Evolutionary conservation across 1,140 invertebrate species (phyloP), one percentile per base, ranked within the genome.

Genomic region (Trichogramma pretiosum): DNA sequence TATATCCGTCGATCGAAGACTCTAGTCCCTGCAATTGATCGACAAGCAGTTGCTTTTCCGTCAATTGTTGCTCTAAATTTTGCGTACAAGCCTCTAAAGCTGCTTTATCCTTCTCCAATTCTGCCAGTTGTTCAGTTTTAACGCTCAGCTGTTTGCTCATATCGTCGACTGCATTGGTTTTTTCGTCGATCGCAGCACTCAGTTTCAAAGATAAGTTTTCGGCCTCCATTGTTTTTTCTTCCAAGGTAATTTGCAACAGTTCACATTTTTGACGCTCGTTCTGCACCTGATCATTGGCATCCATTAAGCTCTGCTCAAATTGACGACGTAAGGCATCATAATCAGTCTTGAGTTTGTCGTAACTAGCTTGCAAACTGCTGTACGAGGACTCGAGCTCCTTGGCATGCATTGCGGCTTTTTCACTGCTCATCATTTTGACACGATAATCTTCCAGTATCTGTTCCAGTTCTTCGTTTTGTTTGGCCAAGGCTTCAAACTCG

Each of bases 381-480:
- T 56, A 48, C 17, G 61, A 61, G 13, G 49, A 30, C n/a, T 53
- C 54, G 43, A 54, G 53, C 46, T 54, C 52, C 43, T 19, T 10
- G 34, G 37, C 50, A 47, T 37, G 50, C 47, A 19, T 49, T 2
- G 11, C 17, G 1, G 10, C 4, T 3, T 3, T 23, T 16, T 48
- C 37, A 1, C 41, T 24, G 3, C 28, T 68, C 39, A 56, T 52
- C 36, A 54, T 54, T 37, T 50, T 62, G 9, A 23, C 54, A 45
- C 63, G 68, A 49, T 82, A 73, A 44, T 79, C 73, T 47, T 81
- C 79, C 46, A 87, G 62, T 13, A 83, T 58, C 19, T 73, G 59
- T 58, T 87, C 82, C 38, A 89, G 63, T 51, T 87, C 80, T 49
- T 85, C 81, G 58, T 85, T 84, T 56, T 87, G 83, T 33, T 70